phyloP scores from a whole-genome alignment of 2,797 vertebrate species.

The Cygnus olor region DNA sequence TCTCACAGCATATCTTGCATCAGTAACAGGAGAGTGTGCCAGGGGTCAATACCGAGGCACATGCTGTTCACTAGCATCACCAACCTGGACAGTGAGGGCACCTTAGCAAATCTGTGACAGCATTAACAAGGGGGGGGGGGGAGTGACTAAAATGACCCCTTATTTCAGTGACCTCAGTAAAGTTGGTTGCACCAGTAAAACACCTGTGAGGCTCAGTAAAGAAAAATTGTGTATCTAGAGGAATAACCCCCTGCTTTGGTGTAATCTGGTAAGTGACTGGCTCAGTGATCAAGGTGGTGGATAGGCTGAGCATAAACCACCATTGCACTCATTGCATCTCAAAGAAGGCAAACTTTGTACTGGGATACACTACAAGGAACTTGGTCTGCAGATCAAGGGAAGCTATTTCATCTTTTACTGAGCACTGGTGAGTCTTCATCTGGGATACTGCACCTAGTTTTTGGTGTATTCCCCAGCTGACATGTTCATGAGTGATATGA shows the following conservation, averaged over 20 bases:
- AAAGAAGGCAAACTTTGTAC: background rate
- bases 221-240: background rate
- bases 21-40: background rate
- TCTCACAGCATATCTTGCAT: background rate
- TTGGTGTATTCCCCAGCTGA: background rate
- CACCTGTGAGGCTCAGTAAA: background rate
- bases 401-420: background rate
- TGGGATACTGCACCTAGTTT: too few species aligned
- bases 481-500: background rate
- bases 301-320: background rate
- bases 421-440: background rate
- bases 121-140: too few species aligned
- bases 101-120: accelerated
- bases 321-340: background rate
- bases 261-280: background rate
- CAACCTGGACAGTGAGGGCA: accelerated
- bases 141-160: background rate
- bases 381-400: background rate
- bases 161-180: background rate
- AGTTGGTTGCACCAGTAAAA: background rate
- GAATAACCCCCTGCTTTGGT: background rate
- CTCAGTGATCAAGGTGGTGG: background rate
- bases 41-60: background rate
- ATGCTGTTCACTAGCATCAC: background rate
- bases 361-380: background rate